These are phyloP conservation scores for Caenorhabditis sp. DNA, from an alignment of 2,888 invertebrate genomes.

Conservation along the genomic window DNA sequence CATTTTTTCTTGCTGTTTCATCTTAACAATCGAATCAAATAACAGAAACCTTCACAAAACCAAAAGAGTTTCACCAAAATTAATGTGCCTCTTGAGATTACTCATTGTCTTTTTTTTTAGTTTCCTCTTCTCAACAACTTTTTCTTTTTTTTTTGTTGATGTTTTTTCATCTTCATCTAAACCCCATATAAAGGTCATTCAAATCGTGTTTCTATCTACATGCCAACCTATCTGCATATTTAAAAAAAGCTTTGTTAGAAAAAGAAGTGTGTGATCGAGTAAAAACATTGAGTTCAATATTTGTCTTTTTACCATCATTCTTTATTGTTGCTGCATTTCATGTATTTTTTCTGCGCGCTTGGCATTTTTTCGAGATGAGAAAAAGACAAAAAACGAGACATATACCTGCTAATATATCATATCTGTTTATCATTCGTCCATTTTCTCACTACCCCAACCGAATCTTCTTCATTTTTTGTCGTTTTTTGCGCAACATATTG, in stretches of 20 bases:
- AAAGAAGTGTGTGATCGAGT: not conserved
- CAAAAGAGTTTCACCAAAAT: conserved; percentile 23
- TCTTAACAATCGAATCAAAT: not conserved
- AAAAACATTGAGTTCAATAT: not conserved
- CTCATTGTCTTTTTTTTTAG: conserved; percentile 9
- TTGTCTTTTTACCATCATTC: not conserved
- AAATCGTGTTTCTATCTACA: not conserved
- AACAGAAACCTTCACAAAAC: not conserved
- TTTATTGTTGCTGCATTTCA: not conserved
- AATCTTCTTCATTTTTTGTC: not conserved
- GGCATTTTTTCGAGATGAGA: not conserved
- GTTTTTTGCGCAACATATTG: not conserved
- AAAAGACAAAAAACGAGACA: not conserved
- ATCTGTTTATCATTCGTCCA: not conserved
- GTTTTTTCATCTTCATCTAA: conserved; percentile 1
- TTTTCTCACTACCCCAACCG: not conserved
- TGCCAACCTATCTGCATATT: not conserved
- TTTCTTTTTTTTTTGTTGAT: not conserved
- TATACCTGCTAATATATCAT: not conserved
- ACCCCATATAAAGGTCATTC: not conserved
- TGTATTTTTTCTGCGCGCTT: not conserved
- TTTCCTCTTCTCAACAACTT: conserved; percentile 2
- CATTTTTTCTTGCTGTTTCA: not conserved
- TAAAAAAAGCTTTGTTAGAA: not conserved
- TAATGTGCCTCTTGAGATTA: conserved; percentile 37